These are phyloP conservation scores for Cynocephalus volans DNA, from an alignment of 2,113 vertebrate genomes.

Conservation along the genomic window DNA sequence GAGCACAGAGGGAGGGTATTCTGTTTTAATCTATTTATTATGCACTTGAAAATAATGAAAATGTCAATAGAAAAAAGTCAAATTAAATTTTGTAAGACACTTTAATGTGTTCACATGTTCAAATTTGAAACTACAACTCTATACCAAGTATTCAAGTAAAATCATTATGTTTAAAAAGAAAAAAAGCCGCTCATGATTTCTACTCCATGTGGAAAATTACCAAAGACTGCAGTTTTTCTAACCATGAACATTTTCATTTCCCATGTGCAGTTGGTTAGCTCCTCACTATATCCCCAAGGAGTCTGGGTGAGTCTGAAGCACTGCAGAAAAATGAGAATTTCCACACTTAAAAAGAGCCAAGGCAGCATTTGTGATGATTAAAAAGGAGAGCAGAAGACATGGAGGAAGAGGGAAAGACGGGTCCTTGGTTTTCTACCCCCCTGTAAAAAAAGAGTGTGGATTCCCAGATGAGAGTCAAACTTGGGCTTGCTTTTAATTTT, in stretches of 20 bases:
- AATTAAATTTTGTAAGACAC: constrained; percentile 58
- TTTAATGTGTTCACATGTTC: constrained; percentile 23
- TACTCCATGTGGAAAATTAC: constrained; percentile 73
- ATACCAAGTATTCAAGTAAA: background rate
- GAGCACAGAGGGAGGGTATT: background rate
- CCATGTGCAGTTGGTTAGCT: constrained; percentile 86
- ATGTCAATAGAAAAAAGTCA: constrained; percentile 60
- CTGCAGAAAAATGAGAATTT: constrained; percentile 87
- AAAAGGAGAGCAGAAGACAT: constrained; percentile 56
- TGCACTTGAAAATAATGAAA: constrained; percentile 67
- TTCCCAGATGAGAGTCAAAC: constrained; percentile 75
- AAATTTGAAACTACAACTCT: background rate
- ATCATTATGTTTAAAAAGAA: constrained; percentile 42
- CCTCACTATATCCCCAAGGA: constrained; percentile 81
- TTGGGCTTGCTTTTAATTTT: constrained; percentile 79
- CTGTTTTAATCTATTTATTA: constrained; percentile 50
- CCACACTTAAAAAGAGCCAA: constrained; percentile 82
- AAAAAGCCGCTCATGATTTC: constrained; percentile 51
- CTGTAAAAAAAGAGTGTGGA: constrained; percentile 64
- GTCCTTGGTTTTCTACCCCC: background rate
- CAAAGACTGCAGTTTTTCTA: constrained; percentile 83
- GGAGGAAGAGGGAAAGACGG: background rate
- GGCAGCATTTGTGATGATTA: constrained; percentile 83
- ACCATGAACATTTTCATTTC: constrained; percentile 84
- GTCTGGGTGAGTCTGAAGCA: constrained; percentile 83